Evolutionary conservation across 2,113 vertebrate species (phyloP), one percentile per base, ranked within the genome.

Genomic region (Hyla sarda): DNA sequence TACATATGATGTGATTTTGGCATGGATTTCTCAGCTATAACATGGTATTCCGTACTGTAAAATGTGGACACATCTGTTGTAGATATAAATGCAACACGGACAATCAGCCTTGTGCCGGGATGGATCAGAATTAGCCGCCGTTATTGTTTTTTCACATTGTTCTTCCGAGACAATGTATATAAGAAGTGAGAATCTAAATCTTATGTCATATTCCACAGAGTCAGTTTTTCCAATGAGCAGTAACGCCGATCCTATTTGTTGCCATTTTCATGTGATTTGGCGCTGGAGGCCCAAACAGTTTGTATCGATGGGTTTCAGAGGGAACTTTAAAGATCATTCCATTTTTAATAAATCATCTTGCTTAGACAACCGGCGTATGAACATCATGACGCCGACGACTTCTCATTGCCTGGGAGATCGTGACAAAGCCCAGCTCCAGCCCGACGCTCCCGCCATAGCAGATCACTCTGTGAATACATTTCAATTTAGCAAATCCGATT

Each of bases 341-440:
- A 11, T 56, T 74, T 32, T 56, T 73, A 87, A 87, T 87, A 73
- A 87, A 87, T 87, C 85, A 87, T 87, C 78, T 54, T 74, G 52
- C 60, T 34, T 19, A 73, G 52, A 87, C 77, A 82, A 47, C 32
- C 5, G 0, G 50, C 6, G 34, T 37, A 74, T 17, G 77, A 74
- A 47, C 9, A 52, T n/a, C 14, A 60, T 60, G 78, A 74, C 32
- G 50, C 47, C 56, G 34, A 81, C 34, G 30, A 21, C 73, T n/a
- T 52, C n/a, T 16, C 30, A 37, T 50, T 48, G 83, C 56, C 25
- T 30, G 69, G 4, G 50, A 62, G 45, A 48, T 10, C 28, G 75
- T 87, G 85, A 87, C 85, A 65, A 52, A 74, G n/a, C 54, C 77
- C 85, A 87, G 85, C 23, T 41, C n/a, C 52, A 58, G 62, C 28